Conservation (phyloP, 2,113 vertebrate species). For the Rhadina sibilatrix region DNA sequence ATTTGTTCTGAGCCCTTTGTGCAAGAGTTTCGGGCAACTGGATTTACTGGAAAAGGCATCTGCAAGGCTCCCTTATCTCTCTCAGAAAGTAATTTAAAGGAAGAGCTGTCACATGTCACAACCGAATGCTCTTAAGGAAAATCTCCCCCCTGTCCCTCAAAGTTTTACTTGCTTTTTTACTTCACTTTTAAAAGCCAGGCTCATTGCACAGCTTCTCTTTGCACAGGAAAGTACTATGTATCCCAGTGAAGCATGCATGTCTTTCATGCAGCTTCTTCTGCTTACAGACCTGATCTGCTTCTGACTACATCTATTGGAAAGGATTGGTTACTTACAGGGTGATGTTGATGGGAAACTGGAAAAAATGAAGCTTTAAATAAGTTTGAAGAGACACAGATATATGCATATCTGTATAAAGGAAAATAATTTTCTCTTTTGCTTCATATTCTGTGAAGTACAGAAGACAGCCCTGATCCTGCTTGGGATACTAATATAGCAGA, state of each 20-base stretch:
- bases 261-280: background rate
- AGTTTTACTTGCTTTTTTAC: background rate
- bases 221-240: background rate
- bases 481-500: background rate
- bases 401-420: background rate
- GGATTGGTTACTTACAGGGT: background rate
- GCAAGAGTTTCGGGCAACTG: background rate
- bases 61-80: background rate
- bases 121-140: background rate
- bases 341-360: background rate
- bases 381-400: background rate
- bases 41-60: background rate
- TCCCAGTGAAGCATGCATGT: background rate
- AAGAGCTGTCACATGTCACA: background rate
- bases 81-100: background rate
- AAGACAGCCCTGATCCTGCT: background rate
- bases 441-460: background rate
- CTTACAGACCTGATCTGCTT: background rate
- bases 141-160: rapidly evolving
- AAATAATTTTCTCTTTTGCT: background rate
- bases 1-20: background rate
- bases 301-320: background rate
- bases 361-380: background rate
- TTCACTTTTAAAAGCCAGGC: background rate
- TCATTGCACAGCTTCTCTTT: background rate